Evolutionary conservation across 2,888 invertebrate species (phyloP).

Genomic region (Tetanocera ferruginea): DNA sequence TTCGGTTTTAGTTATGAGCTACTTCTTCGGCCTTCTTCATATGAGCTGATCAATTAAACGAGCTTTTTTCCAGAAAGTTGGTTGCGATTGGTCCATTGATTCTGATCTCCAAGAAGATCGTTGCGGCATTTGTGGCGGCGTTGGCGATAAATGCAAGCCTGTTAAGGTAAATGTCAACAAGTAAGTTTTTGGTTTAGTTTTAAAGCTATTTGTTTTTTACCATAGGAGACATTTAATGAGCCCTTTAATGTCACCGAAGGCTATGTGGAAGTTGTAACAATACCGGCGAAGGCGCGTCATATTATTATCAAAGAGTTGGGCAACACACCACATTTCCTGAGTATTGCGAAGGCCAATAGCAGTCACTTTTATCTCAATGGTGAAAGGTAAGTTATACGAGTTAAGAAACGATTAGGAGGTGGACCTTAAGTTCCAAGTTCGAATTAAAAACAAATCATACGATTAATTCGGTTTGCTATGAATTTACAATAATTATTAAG

Average conservation of each 20-base stretch:
- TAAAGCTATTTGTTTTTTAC: not conserved
- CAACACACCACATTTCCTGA: constrained; percentile 83
- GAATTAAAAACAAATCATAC: too few relatives aligned
- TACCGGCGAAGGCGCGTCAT: constrained; percentile 85
- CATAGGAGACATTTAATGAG: constrained; percentile 65
- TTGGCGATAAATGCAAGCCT: constrained; percentile 84
- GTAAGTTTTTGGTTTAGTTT: not conserved
- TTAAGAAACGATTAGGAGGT: too few relatives aligned
- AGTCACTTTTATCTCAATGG: constrained; percentile 85
- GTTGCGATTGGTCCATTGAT: constrained; percentile 92
- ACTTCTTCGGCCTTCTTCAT: not conserved
- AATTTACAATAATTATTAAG: too few relatives aligned
- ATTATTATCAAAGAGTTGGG: constrained; percentile 83
- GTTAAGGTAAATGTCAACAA: constrained; percentile 70
- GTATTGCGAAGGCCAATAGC: constrained; percentile 79
- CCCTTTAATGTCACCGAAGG: constrained; percentile 75
- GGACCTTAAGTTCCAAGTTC: too few relatives aligned
- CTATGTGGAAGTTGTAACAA: constrained; percentile 74
- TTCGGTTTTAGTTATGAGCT: not conserved
- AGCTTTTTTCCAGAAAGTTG: constrained; percentile 81
- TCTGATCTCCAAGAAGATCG: constrained; percentile 84
- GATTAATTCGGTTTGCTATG: too few relatives aligned
- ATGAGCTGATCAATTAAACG: constrained; percentile 52
- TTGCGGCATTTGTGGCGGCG: constrained; percentile 89
- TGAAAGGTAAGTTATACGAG: constrained; percentile 62